These are phyloP conservation scores for Sander vitreus DNA, from an alignment of 2,113 vertebrate genomes.

Conservation along the genomic window DNA sequence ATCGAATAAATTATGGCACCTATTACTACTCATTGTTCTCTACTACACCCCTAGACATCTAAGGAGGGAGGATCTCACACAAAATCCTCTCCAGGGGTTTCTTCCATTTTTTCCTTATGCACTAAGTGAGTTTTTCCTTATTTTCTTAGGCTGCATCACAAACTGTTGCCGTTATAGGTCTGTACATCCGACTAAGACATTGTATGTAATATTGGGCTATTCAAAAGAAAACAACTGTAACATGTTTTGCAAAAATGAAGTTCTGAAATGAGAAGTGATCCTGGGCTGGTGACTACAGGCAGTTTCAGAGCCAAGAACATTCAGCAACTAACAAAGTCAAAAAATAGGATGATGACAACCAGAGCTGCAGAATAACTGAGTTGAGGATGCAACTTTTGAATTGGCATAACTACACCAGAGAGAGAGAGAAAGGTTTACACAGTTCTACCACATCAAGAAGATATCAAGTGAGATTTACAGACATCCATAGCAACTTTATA, in stretches of 20 bases:
- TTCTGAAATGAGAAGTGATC: slow-evolving; percentile 54
- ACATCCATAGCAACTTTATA: slow-evolving; percentile 8
- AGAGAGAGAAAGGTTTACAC: background rate
- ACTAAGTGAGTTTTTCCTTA: background rate
- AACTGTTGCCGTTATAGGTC: background rate
- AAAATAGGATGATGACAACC: background rate
- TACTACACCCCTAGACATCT: slow-evolving; percentile 11
- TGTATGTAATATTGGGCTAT: background rate
- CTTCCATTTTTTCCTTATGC: slow-evolving; percentile 9
- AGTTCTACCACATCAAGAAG: background rate
- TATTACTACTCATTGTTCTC: slow-evolving; percentile 31
- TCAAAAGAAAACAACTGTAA: background rate
- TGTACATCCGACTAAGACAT: background rate
- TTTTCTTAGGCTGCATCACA: background rate
- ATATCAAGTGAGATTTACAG: background rate
- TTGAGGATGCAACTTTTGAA: slow-evolving; percentile 39
- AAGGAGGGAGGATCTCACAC: slow-evolving; percentile 18
- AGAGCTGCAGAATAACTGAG: background rate
- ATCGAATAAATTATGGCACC: background rate
- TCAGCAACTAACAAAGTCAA: background rate
- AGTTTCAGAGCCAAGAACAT: slow-evolving; percentile 31
- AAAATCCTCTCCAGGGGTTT: slow-evolving; percentile 21
- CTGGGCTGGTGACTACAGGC: background rate
- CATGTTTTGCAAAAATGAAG: background rate
- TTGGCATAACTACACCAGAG: slow-evolving; percentile 5